Base-by-base conservation (phyloP, 2,888 invertebrate genomes). In the Xylota segnis region DNA sequence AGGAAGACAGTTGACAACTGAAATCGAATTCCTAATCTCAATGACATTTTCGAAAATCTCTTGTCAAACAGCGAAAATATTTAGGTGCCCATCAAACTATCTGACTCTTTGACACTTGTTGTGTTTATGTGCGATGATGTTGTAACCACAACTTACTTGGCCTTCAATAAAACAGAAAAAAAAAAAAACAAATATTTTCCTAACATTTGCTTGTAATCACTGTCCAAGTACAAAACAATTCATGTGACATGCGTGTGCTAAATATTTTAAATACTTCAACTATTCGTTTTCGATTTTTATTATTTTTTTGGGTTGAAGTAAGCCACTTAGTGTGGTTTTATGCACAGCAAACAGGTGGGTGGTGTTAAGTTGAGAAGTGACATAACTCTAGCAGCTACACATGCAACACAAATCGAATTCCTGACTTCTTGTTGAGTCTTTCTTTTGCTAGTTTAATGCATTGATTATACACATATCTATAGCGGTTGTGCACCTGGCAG, bases 231-330 rank as follows among this genome's bases (percentile, higher is more conserved):
- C 61, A 71, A 70, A 56, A 56, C 65, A 66, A 72, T 70, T 71
- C 37, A 72, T 37, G 58, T 66, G 79, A 79, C 78, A 79, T 65
- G 79, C 72, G 79, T 72, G 79, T 71, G 79, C 79, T 79, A 79
- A 72, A 79, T 79, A 79, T 65, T 56, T 79, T 40, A 52, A 79
- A 71, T 65, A 79, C 50, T 65, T 29, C 32, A 47, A 63, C 34
- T 50, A 10, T 58, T 45, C 34, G 0, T 65, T 23, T 56, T 54
- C 7, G 16, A 27, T 23, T 34, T 47, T 18, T 29, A n/a, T 40
- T 40, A n/a, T 40, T 40, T 18, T 40, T 40, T 40, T n/a, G 40
- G n/a, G 9, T 32, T 65, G 16, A 47, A 75, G 45, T 66, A 75
- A 58, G 65, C 75, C 56, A 58, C 34, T 66, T 27, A 59, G 14